Evolutionary conservation across 1,140 invertebrate species (phyloP), one percentile per base, ranked within the genome.

Genomic region (Trachelipus rathkii): DNA sequence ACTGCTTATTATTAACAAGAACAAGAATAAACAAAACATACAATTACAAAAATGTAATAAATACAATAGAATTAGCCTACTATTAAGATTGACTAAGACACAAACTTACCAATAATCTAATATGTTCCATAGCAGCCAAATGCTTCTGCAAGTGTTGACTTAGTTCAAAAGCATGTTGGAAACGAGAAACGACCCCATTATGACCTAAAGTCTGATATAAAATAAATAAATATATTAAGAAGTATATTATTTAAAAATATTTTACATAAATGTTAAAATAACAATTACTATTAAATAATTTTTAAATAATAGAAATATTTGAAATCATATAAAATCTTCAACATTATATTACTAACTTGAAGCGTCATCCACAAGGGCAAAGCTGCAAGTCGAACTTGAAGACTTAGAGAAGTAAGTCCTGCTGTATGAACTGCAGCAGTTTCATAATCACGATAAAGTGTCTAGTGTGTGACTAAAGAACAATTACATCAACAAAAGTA

Each of bases 281-380:
- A 33, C 33, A 33, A 33, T 33, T 33, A 33, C 33, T 33, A 33
- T 33, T 33, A 3, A 33, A 33, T 33, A 1, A 33, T 33, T 3
- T 33, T 33, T 33, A 33, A 33, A 33, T 33, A 33, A 33, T n/a
- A 33, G 33, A 33, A 3, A 33, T 33, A 33, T 33, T 33, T 33
- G 33, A 33, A 33, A 33, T 33, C 33, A 33, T 33, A n/a, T 33
- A 33, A 6, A 6, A 33, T 33, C 33, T 33, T 33, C 6, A 33
- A 33, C 1, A 3, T 3, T 3, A 33, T 33, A 33, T 33, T 46
- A 67, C 72, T 50, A 24, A 82, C 89, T 82, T 93, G 92, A 44
- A 95, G 84, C 23, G 89, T 89, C 5, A 92, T 89, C 95, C 95
- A 96, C 68, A 96, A 83, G 0, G 95, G 92, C 44, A 96, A 86